A percentile compares a stretch with the other conserved stretches of the same genome.
Conservation (phyloP, 2,888 invertebrate genomes). For the Caradrina clavipalpis region DNA sequence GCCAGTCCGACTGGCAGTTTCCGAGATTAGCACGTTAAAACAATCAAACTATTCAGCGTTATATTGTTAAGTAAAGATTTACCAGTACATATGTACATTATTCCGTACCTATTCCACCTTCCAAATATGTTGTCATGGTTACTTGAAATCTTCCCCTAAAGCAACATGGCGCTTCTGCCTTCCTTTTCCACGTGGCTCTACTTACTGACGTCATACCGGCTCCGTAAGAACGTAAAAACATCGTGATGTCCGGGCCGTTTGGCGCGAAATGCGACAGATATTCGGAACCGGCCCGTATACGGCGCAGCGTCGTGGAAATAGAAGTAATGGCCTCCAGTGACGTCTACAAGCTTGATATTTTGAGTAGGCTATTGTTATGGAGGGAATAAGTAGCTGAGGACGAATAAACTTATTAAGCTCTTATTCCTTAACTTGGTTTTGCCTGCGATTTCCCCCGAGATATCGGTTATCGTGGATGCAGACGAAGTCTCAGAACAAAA, state of each 20-base stretch:
- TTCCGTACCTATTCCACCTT: neutral
- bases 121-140: neutral
- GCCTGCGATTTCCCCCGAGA: no score
- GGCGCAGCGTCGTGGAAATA: slow-evolving; percentile 57
- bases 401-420: slow-evolving; percentile 1
- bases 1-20: no score
- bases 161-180: slow-evolving; percentile 27
- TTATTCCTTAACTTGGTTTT: no score
- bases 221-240: slow-evolving; percentile 66
- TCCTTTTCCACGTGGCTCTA: neutral
- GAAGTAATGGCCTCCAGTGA: slow-evolving; percentile 56
- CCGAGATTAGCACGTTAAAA: no score
- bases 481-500: no score
- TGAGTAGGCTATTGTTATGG: slow-evolving; percentile 25
- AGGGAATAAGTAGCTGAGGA: slow-evolving; percentile 18
- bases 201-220: slow-evolving; percentile 45
- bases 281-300: slow-evolving; percentile 54
- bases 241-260: slow-evolving; percentile 69
- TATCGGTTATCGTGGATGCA: no score
- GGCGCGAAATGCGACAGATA: slow-evolving; percentile 66
- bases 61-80: no score
- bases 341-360: slow-evolving; percentile 38
- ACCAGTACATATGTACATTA: neutral
- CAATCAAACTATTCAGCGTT: no score
- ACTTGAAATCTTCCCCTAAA: neutral